Evolutionary conservation across 2,888 invertebrate genomes (phyloP), one percentile per base, ranked within the genome.

Genomic region (Pharmacophagus antenor): DNA sequence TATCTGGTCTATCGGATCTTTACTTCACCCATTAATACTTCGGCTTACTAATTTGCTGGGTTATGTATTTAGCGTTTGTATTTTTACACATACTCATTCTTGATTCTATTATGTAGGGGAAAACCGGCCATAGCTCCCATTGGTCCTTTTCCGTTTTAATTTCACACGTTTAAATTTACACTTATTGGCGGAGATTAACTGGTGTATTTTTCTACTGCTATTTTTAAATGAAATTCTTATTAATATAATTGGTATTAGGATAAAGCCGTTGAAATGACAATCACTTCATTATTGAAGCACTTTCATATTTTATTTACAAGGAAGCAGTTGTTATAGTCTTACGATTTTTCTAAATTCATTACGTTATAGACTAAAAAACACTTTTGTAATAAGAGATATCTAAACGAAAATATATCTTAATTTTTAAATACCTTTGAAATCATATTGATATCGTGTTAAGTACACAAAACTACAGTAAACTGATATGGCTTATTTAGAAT

Each of bases 401-500:
- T 37, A 0, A 15, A 37, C 4, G n/a, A 15, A 37, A 37, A n/a
- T n/a, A 15, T n/a, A n/a, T 37, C 37, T 15, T 15, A n/a, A n/a
- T n/a, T 15, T 2, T n/a, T 37, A 37, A 47, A 53, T 61, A 61
- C 61, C 61, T 61, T 61, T 23, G 52, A 46, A 27, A 61, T 51
- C 61, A 61, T 61, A 56, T 47, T 61, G 22, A 31, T 8, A 42
- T 23, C 46, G 18, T 60, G 17, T 42, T n/a, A 44, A 10, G 17
- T 25, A 52, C 52, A 47, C 15, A 8, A 25, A 20, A 42, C 47
- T 41, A 21, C 21, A 31, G 25, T 23, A 53, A 61, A 68, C 65
- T 68, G 68, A 63, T 67, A 63, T 56, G 23, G 48, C 48, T 44
- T 49, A 25, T 48, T 37, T 46, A 62, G 60, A 58, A 42, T 21